Percentiles rank a stretch among this genome's conserved stretches.
Evolutionary conservation across 2,888 invertebrate species (phyloP).

Genomic region (Seira musarum): DNA sequence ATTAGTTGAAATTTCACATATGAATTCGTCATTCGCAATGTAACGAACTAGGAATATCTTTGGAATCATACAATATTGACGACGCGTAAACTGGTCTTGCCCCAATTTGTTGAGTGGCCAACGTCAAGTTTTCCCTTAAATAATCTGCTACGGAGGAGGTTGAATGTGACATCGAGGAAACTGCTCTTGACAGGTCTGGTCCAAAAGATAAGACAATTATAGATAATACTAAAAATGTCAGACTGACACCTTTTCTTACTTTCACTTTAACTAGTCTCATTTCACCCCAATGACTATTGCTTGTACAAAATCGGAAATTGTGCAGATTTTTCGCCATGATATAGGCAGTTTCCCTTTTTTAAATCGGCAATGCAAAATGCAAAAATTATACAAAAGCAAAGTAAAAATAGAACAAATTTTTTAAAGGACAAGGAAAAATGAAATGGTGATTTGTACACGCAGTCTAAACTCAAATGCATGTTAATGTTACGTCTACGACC

Average conservation of each 20-base stretch:
- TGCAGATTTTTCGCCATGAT: neutral
- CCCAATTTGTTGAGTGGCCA: neutral
- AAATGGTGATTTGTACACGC: too few relatives aligned
- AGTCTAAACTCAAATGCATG: neutral
- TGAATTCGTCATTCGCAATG: too few relatives aligned
- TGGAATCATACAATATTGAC: conserved; percentile 11
- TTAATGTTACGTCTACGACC: conserved; percentile 14
- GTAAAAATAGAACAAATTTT: neutral
- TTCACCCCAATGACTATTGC: conserved; percentile 6
- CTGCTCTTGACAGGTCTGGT: neutral
- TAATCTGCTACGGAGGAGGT: neutral
- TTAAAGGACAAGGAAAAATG: neutral
- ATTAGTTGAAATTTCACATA: too few relatives aligned
- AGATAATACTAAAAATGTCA: neutral
- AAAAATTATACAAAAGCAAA: neutral
- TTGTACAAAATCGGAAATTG: neutral
- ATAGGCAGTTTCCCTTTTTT: too few relatives aligned
- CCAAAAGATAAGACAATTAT: neutral
- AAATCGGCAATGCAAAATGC: too few relatives aligned
- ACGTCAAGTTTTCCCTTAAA: neutral
- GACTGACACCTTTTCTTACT: neutral
- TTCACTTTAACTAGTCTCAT: conserved; percentile 1
- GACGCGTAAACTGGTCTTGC: neutral
- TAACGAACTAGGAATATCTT: too few relatives aligned
- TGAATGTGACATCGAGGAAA: neutral